Evolutionary conservation across 1,140 invertebrate species (phyloP).

Genomic region (Hyphantria cunea): DNA sequence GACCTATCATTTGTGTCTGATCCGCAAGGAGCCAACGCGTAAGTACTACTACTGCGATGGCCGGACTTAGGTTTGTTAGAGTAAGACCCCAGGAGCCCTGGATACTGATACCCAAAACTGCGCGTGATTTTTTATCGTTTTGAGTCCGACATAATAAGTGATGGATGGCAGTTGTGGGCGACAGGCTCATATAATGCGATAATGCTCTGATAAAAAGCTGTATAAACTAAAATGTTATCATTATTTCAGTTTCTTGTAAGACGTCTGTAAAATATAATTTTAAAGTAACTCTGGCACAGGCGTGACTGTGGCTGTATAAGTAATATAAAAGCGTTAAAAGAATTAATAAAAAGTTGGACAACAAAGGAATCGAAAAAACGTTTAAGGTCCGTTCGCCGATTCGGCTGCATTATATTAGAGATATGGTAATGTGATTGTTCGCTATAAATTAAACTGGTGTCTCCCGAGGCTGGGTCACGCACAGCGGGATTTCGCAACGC

Average conservation of each 20-base stretch:
- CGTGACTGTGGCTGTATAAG: conserved; percentile 41
- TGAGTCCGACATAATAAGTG: no score
- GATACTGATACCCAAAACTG: no score
- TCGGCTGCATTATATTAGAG: conserved; percentile 71
- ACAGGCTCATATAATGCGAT: no score
- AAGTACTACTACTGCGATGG: no score
- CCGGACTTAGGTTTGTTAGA: no score
- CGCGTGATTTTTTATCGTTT: no score
- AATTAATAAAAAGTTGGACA: conserved; percentile 74
- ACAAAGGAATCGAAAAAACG: conserved; percentile 76
- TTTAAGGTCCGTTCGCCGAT: conserved; percentile 73
- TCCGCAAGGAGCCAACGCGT: no score
- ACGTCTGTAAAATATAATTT: conserved; percentile 59
- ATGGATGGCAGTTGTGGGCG: no score
- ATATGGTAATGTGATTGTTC: conserved; percentile 81
- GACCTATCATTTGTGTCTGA: no score
- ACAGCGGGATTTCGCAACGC: conserved; percentile 66
- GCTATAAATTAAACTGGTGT: conserved; percentile 75
- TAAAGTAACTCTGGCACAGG: conserved; percentile 56
- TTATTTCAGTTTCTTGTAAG: conserved; percentile 44
- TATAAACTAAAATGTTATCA: conserved; percentile 11
- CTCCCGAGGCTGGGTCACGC: conserved; percentile 47
- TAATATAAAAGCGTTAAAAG: conserved; percentile 61
- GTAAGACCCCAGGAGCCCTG: no score
- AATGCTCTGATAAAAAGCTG: conserved; percentile 22